phyloP scores from a whole-genome alignment of 2,113 vertebrate species.

The Callorhinus ursinus region DNA sequence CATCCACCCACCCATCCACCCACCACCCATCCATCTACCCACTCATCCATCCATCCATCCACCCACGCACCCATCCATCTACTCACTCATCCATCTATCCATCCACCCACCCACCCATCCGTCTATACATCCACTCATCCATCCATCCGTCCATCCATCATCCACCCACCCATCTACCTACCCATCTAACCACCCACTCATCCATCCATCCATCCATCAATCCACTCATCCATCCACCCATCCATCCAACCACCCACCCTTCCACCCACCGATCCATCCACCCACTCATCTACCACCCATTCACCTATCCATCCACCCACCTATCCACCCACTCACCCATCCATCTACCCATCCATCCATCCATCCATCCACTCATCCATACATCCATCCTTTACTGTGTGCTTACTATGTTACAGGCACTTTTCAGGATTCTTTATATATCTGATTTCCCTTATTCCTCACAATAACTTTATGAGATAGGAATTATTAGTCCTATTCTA shows the following conservation, averaged over 20 bases:
- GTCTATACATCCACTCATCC: too few species aligned
- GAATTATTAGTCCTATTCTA: not conserved
- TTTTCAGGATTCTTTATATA: not conserved
- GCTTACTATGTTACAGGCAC: not conserved
- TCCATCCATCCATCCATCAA: too few species aligned
- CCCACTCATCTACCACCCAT: fast-evolving
- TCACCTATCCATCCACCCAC: fast-evolving
- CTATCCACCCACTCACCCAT: fast-evolving
- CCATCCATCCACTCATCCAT: too few species aligned
- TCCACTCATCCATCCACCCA: fast-evolving
- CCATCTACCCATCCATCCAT: fast-evolving
- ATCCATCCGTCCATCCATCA: fast-evolving
- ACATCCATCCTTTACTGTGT: not conserved
- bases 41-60: too few species aligned
- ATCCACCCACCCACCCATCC: fast-evolving
- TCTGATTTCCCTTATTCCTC: not conserved
- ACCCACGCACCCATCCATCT: not conserved
- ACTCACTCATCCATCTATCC: too few species aligned
- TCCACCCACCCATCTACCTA: not conserved
- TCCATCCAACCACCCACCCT: fast-evolving
- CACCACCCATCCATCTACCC: too few species aligned
- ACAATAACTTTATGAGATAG: not conserved
- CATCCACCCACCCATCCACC: too few species aligned
- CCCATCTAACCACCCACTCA: too few species aligned
- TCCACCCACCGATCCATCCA: fast-evolving